These are phyloP conservation scores for Prochilodus magdalenae DNA, from an alignment of 2,113 vertebrate species.

Conservation along the genomic window DNA sequence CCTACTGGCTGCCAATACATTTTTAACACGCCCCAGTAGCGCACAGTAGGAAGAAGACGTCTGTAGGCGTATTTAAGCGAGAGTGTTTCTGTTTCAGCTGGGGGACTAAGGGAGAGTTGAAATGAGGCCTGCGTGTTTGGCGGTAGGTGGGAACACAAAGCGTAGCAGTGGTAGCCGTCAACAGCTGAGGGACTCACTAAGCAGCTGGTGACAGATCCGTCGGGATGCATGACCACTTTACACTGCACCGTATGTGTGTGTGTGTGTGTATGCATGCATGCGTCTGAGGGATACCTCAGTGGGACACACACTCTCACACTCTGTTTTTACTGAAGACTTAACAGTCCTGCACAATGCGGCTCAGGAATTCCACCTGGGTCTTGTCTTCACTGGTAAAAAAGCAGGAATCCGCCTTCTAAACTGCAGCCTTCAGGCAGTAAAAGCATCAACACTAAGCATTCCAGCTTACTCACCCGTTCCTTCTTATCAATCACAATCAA, in stretches of 20 bases:
- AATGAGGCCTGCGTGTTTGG: constrained; percentile 64
- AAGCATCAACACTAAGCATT: constrained; percentile 43
- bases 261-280: constrained; percentile 49
- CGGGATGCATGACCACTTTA: constrained; percentile 76
- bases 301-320: constrained; percentile 52
- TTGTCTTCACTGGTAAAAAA: constrained; percentile 71
- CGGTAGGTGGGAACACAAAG: constrained; percentile 69
- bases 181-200: constrained; percentile 69
- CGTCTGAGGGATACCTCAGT: constrained; percentile 39
- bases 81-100: neutral
- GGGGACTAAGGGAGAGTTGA: constrained; percentile 56
- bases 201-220: constrained; percentile 72
- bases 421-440: constrained; percentile 49
- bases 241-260: constrained; percentile 64
- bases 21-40: constrained; percentile 4
- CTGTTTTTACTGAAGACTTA: constrained; percentile 76
- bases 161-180: constrained; percentile 65
- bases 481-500: constrained; percentile 19
- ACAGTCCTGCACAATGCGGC: constrained; percentile 61
- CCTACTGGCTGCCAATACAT: neutral
- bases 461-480: constrained; percentile 2
- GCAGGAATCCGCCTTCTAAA: constrained; percentile 60
- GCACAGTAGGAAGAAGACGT: constrained; percentile 7
- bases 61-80: constrained; percentile 31
- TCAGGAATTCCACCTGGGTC: constrained; percentile 72